These are phyloP conservation scores for Microctenopoma lineatum DNA, from an alignment of 2,797 vertebrate genomes.

Conservation along the genomic window DNA sequence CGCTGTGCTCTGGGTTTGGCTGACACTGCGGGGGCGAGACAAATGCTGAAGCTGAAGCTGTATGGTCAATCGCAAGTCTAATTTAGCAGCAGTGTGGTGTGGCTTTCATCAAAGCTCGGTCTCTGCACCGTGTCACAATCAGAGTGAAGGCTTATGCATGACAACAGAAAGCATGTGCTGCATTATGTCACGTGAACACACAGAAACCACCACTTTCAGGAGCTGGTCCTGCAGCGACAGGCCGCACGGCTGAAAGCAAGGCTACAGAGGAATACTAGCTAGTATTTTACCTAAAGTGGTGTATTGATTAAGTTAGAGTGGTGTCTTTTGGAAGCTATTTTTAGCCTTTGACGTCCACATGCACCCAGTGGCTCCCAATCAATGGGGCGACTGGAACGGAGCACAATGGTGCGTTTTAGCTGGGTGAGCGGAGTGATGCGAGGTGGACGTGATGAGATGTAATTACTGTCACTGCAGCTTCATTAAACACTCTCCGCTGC, in stretches of 20 bases:
- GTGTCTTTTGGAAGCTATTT: conserved; percentile 14
- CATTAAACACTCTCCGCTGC: not conserved
- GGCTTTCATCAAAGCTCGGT: conserved; percentile 30
- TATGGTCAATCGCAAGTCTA: conserved; percentile 24
- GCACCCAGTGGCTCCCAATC: conserved; percentile 13
- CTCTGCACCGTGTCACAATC: conserved; percentile 13
- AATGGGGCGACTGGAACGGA: conserved; percentile 13
- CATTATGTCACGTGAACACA: conserved; percentile 17
- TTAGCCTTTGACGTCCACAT: conserved; percentile 11
- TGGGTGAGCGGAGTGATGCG: not conserved
- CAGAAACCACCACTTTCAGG: conserved; percentile 25
- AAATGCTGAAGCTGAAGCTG: conserved; percentile 1
- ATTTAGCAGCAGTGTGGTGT: conserved; percentile 25
- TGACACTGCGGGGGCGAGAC: conserved; percentile 1
- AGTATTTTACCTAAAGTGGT: conserved; percentile 1
- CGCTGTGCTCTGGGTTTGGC: not conserved
- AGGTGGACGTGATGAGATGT: conserved; percentile 13
- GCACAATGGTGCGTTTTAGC: conserved; percentile 9
- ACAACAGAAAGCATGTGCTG: conserved; percentile 3
- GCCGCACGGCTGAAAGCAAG: not conserved
- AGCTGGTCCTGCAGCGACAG: conserved; percentile 10
- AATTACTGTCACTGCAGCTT: conserved; percentile 11
- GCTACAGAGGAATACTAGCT: conserved; percentile 3
- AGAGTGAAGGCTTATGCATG: conserved; percentile 29
- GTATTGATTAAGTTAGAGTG: conserved; percentile 31